Base-by-base conservation (phyloP, 2,888 invertebrate genomes). In the Lymantria monacha region DNA sequence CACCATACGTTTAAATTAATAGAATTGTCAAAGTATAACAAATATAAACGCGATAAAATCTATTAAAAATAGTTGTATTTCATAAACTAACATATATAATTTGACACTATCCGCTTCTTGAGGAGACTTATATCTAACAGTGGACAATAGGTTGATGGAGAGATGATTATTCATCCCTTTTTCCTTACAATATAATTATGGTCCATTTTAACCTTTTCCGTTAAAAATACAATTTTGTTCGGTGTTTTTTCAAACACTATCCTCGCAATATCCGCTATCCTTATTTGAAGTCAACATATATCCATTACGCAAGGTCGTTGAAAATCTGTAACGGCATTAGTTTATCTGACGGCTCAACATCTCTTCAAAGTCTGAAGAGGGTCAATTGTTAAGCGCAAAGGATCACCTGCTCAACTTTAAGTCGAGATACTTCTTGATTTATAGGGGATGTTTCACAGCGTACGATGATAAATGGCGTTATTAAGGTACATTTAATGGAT, bases 341-440 rank as follows among this genome's bases (percentile, higher is more conserved):
- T 52, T 41, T 8, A 49, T 51, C 53, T 55, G 48, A 52, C 30
- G 40, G 58, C 42, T 52, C 44, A 44, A 65, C 52, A 49, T 60
- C 53, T 55, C 44, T 44, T 37, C 51, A 42, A 54, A 42, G 50
- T 48, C 61, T 66, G 63, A 66, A 66, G 59, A 66, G 63, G 66
- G 66, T 66, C 54, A 53, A 58, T 55, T 66, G 66, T 57, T 63
- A 55, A 49, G 44, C 37, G 46, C 42, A 50, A 63, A 55, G 55
- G 61, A 66, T 63, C 49, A 59, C 61, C 61, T 59, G 61, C 48
- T 63, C 57, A 44, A 51, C 50, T 55, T 49, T 55, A 51, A 48
- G 49, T 42, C 30, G 38, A 58, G 51, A 63, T 63, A 52, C 49
- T 61, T 59, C 47, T 58, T 55, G 57, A 65, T 65, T 59, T 61